phyloP scores from a whole-genome alignment of 2,113 vertebrate species.

The Origma solitaria region DNA sequence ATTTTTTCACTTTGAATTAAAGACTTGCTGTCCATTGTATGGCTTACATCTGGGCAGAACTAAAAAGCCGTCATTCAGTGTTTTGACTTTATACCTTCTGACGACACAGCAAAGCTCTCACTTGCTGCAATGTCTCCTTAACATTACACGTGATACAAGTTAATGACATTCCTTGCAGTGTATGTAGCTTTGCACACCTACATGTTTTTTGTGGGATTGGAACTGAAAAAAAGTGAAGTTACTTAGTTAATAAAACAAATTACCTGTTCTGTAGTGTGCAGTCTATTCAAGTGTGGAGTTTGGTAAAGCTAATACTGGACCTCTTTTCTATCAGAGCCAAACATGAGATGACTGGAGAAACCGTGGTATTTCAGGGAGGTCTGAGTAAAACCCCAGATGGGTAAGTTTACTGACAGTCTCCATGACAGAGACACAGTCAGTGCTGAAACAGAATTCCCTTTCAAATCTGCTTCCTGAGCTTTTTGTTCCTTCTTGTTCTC shows the following conservation, averaged over 20 bases:
- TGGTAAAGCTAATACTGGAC: neutral
- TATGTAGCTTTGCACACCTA: neutral
- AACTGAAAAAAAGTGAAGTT: neutral
- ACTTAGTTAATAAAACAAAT: neutral
- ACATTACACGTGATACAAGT: accelerated
- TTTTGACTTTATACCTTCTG: neutral
- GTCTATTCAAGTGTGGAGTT: neutral
- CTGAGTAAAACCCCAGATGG: conserved; percentile 96
- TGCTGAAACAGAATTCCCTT: neutral
- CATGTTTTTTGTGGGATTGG: neutral
- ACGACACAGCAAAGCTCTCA: neutral
- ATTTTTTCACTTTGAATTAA: neutral
- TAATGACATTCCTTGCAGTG: neutral
- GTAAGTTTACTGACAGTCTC: conserved; percentile 67
- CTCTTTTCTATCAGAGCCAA: conserved; percentile 75
- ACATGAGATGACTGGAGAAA: conserved; percentile 89
- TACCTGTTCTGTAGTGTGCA: neutral
- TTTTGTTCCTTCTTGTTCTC: neutral
- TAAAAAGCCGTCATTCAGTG: neutral
- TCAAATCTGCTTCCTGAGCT: neutral
- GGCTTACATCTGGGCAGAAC: neutral
- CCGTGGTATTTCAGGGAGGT: conserved; percentile 92
- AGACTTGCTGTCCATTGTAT: neutral
- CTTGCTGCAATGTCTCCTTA: neutral
- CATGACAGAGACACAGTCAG: neutral